These are phyloP conservation scores for Metopia argyrocephala DNA, from an alignment of 2,888 invertebrate species.

Conservation along the genomic window DNA sequence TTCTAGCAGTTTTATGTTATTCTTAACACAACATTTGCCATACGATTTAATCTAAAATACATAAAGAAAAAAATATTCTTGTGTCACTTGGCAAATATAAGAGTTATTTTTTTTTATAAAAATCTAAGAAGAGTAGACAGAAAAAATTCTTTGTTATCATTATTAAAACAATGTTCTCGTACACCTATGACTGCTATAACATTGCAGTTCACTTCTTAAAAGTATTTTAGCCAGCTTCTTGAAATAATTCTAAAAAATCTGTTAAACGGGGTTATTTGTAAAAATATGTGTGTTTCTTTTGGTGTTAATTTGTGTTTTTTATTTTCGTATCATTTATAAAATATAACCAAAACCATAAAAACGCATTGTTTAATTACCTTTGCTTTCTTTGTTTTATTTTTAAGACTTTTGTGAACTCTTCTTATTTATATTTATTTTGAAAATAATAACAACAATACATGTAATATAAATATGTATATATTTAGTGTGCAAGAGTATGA, in stretches of 20 bases:
- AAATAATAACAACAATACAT: conserved; percentile 1
- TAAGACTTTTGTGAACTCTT: conserved; percentile 31
- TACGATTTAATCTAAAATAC: conserved; percentile 40
- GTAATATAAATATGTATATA: too few species aligned
- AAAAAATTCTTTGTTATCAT: conserved; percentile 63
- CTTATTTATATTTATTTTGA: conserved; percentile 42
- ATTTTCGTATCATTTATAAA: not conserved
- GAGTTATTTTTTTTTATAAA: too few species aligned
- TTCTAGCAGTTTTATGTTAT: conserved; percentile 53
- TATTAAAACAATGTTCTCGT: not conserved
- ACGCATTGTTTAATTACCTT: conserved; percentile 43
- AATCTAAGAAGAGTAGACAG: too few species aligned
- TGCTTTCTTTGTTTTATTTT: conserved; percentile 25
- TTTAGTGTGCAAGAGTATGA: too few species aligned
- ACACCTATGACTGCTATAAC: too few species aligned
- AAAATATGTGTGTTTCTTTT: not conserved
- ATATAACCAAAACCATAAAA: conserved; percentile 27
- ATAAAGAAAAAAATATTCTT: conserved; percentile 16
- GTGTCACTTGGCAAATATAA: conserved; percentile 69
- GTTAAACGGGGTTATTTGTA: not conserved
- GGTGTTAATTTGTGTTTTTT: not conserved
- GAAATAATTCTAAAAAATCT: not conserved
- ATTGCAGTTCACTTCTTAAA: too few species aligned
- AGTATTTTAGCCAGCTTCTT: too few species aligned
- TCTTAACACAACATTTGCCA: conserved; percentile 55